Base-by-base conservation (phyloP, 92 coral and sea anemone genomes). In the Isaurus tuberculatus region DNA sequence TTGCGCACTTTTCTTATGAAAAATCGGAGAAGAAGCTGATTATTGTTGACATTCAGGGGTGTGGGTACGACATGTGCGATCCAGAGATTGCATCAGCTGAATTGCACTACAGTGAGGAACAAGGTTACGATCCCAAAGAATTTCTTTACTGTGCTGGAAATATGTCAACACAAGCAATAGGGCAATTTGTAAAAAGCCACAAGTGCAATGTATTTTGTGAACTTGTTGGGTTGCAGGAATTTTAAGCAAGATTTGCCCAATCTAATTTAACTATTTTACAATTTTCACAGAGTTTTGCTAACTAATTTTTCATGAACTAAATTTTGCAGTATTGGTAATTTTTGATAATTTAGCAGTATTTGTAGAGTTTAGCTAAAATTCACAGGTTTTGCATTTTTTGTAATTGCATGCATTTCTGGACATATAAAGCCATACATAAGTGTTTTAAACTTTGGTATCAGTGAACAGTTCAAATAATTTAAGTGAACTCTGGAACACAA, bases 41-140 rank as follows among this genome's bases (percentile, higher is more conserved):
- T 87, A 88, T 84, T 17, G 79, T 87, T 31, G 95, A 89, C 70
- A 87, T 89, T 5, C 93, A 80, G 83, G 95, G 95, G 7, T 87
- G 86, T 73, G 89, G 91, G 20, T 57, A 79, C 40, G 65, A 63
- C 22, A 70, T 92, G 65, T 92, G 67, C 63, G 95, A 92, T 70
- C 91, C 95, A 1, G 88, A 92, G 85, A 89, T 92, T 42, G 90
- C 93, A 43, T 87, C 93, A 25, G 58, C 46, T 17, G 90, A 90
- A 27, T 65, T 70, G 27, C 70, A 48, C 65, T 28, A 58, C 60
- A 17, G 64, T 7, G 80, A 28, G 28, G 64, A 73, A 23, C 30
- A 8, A 70, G 40, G 17, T 66, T 15, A 25, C 32, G 75, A 4
- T 8, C 48, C 22, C 5, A 29, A 72, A 25, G 90, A 90, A 67